phyloP scores from a whole-genome alignment of 2,113 vertebrate species.

The Onychostoma macrolepis region DNA sequence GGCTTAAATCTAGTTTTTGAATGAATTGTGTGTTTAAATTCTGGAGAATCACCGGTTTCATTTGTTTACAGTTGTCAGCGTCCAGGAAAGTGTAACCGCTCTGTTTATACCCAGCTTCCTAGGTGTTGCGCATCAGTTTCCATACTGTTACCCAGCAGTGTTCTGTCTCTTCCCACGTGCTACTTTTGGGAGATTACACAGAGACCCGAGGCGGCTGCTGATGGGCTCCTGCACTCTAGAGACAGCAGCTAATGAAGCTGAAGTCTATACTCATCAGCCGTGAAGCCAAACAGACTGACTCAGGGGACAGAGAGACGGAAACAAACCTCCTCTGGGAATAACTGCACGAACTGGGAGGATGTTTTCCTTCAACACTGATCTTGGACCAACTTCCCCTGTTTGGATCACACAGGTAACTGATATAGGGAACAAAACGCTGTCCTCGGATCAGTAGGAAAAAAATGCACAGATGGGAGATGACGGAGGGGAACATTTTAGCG shows the following conservation, averaged over 20 bases:
- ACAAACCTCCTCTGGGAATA: conserved; percentile 21
- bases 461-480: background rate
- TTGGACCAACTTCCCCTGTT: background rate
- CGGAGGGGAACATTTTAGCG: background rate
- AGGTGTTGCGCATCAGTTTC: conserved; percentile 14
- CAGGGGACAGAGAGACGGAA: conserved; percentile 36
- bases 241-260: conserved; percentile 52
- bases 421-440: background rate
- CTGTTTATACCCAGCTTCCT: conserved; percentile 28
- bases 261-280: conserved; percentile 51
- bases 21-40: background rate
- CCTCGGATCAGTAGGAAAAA: conserved; percentile 25
- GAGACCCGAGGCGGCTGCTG: conserved; percentile 4
- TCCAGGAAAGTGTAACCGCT: background rate
- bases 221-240: conserved; percentile 38
- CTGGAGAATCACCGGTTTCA: background rate
- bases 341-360: background rate
- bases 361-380: conserved; percentile 21
- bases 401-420: background rate
- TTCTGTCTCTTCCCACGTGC: conserved; percentile 1
- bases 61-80: background rate
- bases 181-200: conserved; percentile 7
- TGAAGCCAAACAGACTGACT: conserved; percentile 43
- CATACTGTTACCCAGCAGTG: background rate
- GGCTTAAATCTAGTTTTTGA: background rate